Percentiles rank a stretch among this genome's conserved stretches.
Evolutionary conservation across 2,888 invertebrate species (phyloP).

Genomic region (Eupithecia abbreviata): DNA sequence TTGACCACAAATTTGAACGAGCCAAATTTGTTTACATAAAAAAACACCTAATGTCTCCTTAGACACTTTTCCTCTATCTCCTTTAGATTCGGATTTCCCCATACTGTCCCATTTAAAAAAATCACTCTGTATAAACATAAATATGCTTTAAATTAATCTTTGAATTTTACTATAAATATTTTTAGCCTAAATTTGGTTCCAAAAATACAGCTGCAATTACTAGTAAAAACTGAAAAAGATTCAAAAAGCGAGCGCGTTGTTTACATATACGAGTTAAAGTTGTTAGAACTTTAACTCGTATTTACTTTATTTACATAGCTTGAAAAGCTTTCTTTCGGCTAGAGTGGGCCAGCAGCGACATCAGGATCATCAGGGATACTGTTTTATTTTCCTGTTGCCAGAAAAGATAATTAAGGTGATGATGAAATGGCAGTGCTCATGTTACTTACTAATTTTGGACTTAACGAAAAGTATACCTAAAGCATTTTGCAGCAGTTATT

Average conservation of each 20-base stretch:
- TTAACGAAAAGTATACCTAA: constrained; percentile 4
- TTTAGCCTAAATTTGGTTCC: no score
- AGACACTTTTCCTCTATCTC: no score
- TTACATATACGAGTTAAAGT: no score
- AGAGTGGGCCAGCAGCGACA: constrained; percentile 18
- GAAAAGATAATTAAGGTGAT: neutral
- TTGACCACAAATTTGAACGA: no score
- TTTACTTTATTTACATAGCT: constrained; percentile 26
- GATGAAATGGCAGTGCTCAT: neutral
- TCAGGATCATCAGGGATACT: constrained; percentile 30
- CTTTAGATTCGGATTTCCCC: no score
- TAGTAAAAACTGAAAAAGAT: constrained; percentile 8
- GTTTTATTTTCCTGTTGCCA: constrained; percentile 25
- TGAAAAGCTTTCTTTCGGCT: constrained; percentile 18
- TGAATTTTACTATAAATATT: no score
- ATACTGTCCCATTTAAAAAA: no score
- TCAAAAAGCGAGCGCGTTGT: constrained; percentile 15
- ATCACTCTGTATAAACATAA: no score
- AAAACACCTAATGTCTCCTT: no score
- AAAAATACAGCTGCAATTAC: no score
- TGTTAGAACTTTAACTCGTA: constrained; percentile 32
- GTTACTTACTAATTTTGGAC: neutral
- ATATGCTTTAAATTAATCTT: no score
- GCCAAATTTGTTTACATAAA: no score
- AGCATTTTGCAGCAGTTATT: neutral